Base-by-base conservation (phyloP, 2,888 invertebrate species). In the Drosophila trichaetosa region DNA sequence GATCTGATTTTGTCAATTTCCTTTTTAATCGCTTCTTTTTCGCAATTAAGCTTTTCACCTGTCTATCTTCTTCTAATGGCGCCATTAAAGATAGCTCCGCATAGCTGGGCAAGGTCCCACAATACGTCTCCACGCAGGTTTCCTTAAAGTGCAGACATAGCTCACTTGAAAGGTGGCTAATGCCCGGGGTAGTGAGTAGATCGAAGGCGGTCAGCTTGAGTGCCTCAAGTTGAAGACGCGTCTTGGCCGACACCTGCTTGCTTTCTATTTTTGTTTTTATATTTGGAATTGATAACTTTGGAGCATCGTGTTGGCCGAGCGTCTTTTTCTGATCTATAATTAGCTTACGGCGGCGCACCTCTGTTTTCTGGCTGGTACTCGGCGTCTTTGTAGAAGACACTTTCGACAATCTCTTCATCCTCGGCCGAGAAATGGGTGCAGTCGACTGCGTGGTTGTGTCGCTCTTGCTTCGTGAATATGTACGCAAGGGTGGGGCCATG, bases 191-290 rank as follows among this genome's bases (percentile, higher is more conserved):
- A 6, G 90, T 92, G 10, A 93, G 64, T 49, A 90, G 65, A 73
- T 92, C 92, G 29, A 86, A 93, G 0, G 93, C 93, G 0, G 89
- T 90, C 4, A 38, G 61, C n/a, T 91, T 84, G 0, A 72, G 77
- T 0, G 75, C 61, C 18, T 87, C 67, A 21, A 79, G 89, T 11
- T 90, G 80, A 18, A 57, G 70, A 2, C 82, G 80, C 13, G 76
- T 87, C 36, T 82, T 88, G 0, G 83, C 90, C 2, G 87, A 42
- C 16, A 76, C 86, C n/a, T 78, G 75, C 4, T 72, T 70, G 18
- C 69, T 69, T 4, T 52, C 53, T 21, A 87, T 79, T 49, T 52
- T 70, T 5, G 71, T 53, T 18, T 72, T 81, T 10, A 70, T 68
- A 1, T 74, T 52, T 1, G 48, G n/a, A 6, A 27, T 18, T 2